A percentile compares a stretch with the other conserved stretches of the same genome.
phyloP scores from a whole-genome alignment of 1,140 invertebrate species.

The Cecropterus lyciades region DNA sequence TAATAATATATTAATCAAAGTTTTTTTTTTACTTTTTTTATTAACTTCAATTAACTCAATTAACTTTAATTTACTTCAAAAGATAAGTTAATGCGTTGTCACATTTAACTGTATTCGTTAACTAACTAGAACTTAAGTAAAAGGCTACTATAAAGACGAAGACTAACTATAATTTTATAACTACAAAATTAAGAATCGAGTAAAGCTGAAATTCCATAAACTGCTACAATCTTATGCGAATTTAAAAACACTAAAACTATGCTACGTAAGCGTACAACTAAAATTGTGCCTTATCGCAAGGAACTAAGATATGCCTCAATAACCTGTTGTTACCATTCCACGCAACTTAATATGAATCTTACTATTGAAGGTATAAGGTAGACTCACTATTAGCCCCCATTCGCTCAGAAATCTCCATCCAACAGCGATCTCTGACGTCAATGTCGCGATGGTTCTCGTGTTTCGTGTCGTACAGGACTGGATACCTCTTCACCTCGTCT shows the following conservation, averaged over 20 bases:
- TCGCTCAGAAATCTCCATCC: constrained; percentile 68
- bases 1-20: too few relatives aligned
- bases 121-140: too few relatives aligned
- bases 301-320: constrained; percentile 4
- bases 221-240: constrained; percentile 18
- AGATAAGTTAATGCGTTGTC: too few relatives aligned
- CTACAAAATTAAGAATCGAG: background rate
- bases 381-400: constrained; percentile 68
- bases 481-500: constrained; percentile 74
- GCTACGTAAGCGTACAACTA: background rate
- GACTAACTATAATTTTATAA: background rate
- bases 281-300: constrained; percentile 2
- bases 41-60: too few relatives aligned
- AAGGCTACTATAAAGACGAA: background rate
- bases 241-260: constrained; percentile 10
- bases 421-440: constrained; percentile 69
- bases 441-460: constrained; percentile 74
- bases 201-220: constrained; percentile 30
- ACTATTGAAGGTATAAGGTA: constrained; percentile 20
- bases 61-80: too few relatives aligned
- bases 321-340: background rate
- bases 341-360: constrained; percentile 31
- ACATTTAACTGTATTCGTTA: too few relatives aligned
- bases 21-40: too few relatives aligned
- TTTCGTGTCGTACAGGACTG: constrained; percentile 71